These are phyloP conservation scores for Andinoacara biseriatus DNA, from an alignment of 2,113 vertebrate genomes.

Conservation along the genomic window DNA sequence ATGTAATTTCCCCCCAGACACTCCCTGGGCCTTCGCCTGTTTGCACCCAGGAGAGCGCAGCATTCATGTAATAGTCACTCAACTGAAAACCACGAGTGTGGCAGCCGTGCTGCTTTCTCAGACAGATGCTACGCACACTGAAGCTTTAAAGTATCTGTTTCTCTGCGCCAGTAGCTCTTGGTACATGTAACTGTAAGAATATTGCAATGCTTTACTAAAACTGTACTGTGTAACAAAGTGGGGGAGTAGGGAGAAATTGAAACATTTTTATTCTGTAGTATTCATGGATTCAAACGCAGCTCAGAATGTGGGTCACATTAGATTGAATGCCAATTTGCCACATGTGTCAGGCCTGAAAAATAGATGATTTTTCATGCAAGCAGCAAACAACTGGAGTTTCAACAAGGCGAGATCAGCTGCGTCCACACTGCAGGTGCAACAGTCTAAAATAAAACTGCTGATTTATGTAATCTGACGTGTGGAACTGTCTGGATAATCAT, in stretches of 20 bases:
- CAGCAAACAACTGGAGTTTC: slow-evolving; percentile 8
- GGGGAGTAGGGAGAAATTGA: background rate
- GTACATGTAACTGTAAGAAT: slow-evolving; percentile 7
- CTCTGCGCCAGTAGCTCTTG: background rate
- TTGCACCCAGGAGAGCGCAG: slow-evolving; percentile 48
- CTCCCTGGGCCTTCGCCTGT: slow-evolving; percentile 36
- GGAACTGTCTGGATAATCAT: slow-evolving; percentile 16
- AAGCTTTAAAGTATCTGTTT: slow-evolving; percentile 20
- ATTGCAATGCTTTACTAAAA: background rate
- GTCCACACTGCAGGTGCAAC: slow-evolving; percentile 40
- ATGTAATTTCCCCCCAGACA: slow-evolving; percentile 62
- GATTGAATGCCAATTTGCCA: background rate
- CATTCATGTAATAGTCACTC: slow-evolving; percentile 38
- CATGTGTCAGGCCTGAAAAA: slow-evolving; percentile 23
- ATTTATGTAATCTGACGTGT: slow-evolving; percentile 27
- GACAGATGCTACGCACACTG: background rate
- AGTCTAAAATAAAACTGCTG: slow-evolving; percentile 41
- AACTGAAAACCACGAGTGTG: slow-evolving; percentile 47
- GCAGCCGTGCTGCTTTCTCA: slow-evolving; percentile 30
- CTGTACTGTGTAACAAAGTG: background rate
- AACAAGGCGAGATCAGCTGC: slow-evolving; percentile 26
- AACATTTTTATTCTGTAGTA: slow-evolving; percentile 15
- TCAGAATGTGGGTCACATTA: slow-evolving; percentile 13
- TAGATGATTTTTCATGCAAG: background rate
- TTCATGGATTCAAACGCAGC: background rate